Conservation (phyloP, 2,797 vertebrate genomes). For the Acridotheres tristis region DNA sequence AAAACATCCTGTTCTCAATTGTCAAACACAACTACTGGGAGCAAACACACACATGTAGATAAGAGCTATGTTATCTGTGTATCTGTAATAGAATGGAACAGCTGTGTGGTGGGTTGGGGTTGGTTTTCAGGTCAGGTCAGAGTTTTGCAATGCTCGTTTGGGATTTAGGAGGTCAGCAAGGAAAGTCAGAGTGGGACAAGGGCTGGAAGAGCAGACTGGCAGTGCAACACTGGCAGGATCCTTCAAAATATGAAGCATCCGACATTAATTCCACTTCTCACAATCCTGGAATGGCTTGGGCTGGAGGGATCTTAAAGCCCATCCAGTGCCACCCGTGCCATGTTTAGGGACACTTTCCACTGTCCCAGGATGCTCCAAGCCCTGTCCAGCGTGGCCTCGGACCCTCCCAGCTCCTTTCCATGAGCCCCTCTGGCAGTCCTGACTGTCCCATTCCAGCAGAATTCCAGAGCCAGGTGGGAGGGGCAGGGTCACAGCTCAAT, state of each 20-base stretch:
- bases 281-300: background rate
- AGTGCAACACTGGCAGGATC: background rate
- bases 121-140: background rate
- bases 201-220: background rate
- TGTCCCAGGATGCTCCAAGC: background rate
- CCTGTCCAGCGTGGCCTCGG: background rate
- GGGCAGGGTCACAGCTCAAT: background rate
- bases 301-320: background rate
- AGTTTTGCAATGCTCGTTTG: background rate
- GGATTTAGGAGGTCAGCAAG: background rate
- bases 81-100: background rate
- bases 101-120: background rate
- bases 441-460: background rate
- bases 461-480: background rate
- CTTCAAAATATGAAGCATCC: background rate
- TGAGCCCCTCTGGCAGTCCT: accelerated
- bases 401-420: background rate
- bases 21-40: background rate
- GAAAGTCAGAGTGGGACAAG: background rate
- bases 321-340: background rate
- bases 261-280: background rate
- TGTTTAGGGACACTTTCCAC: background rate
- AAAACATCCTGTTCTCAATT: background rate
- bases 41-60: background rate
- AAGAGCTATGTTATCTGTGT: accelerated